Evolutionary conservation across 2,113 vertebrate genomes (phyloP).

Genomic region (Halichoeres trimaculatus): DNA sequence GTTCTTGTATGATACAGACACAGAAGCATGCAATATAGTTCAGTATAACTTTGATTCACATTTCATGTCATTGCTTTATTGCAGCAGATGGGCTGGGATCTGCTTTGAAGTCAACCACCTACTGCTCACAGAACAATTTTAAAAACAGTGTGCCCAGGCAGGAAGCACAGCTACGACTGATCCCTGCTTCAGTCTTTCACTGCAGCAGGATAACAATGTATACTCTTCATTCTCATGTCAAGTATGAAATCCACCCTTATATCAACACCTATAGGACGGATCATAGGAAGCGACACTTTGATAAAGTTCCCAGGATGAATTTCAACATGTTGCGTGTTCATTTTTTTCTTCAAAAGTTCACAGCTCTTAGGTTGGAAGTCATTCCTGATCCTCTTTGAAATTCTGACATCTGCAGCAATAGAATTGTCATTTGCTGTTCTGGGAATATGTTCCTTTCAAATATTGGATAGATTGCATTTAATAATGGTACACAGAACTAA

Average conservation of each 20-base stretch:
- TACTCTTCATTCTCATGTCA: slow-evolving; percentile 12
- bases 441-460: neutral
- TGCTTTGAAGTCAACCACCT: slow-evolving; percentile 56
- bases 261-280: too few species aligned
- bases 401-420: neutral
- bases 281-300: neutral
- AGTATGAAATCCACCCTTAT: neutral
- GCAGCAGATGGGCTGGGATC: slow-evolving; percentile 36
- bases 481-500: neutral
- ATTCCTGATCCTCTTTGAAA: neutral
- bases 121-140: slow-evolving; percentile 43
- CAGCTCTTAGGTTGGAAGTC: neutral
- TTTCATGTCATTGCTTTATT: slow-evolving; percentile 42
- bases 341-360: too few species aligned
- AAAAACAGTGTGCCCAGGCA: slow-evolving; percentile 32
- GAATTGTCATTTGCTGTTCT: neutral
- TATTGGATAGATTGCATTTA: neutral
- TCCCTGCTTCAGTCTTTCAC: slow-evolving; percentile 6
- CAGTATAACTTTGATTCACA: slow-evolving; percentile 35
- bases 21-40: slow-evolving; percentile 5
- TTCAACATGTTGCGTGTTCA: too few species aligned
- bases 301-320: too few species aligned
- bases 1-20: neutral
- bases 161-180: slow-evolving; percentile 18
- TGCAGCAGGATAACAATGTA: slow-evolving; percentile 23